A percentile compares a stretch with the other conserved stretches of the same genome.
These are phyloP conservation scores for Cheilosia vulpina DNA, from an alignment of 2,888 invertebrate species.

Conservation along the genomic window DNA sequence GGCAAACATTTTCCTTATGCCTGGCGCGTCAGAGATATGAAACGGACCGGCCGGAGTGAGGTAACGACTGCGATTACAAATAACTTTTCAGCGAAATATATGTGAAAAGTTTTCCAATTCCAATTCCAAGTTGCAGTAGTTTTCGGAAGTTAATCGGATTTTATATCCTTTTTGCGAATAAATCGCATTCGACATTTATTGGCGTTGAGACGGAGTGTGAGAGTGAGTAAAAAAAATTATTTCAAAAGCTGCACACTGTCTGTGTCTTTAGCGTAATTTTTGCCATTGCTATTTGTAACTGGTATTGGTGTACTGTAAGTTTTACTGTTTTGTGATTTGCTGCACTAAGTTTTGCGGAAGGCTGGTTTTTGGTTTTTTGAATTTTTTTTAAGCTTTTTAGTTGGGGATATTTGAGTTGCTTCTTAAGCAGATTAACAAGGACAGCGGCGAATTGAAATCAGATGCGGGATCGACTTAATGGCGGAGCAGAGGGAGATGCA, in stretches of 20 bases:
- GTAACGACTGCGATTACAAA: constrained; percentile 62
- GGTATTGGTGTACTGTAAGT: not conserved
- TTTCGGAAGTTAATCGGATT: constrained; percentile 74
- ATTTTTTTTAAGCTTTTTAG: too few species aligned
- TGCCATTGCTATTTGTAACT: not conserved
- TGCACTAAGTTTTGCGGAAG: too few species aligned
- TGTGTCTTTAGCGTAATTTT: not conserved
- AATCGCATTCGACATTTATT: constrained; percentile 73
- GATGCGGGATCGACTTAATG: too few species aligned
- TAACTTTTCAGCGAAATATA: constrained; percentile 73
- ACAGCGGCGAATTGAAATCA: too few species aligned
- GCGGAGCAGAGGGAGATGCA: too few species aligned
- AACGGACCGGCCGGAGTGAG: not conserved
- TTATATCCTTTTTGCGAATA: constrained; percentile 70
- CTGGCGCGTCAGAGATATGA: constrained; percentile 13
- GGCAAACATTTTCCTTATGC: constrained; percentile 27
- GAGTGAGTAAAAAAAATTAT: constrained; percentile 67
- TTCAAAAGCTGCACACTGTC: constrained; percentile 44
- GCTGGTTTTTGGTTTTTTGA: too few species aligned
- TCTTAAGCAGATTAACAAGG: too few species aligned
- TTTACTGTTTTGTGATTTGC: too few species aligned
- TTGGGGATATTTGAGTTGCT: too few species aligned
- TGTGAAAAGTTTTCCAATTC: constrained; percentile 76
- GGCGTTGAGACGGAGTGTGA: constrained; percentile 53
- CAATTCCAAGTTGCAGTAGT: constrained; percentile 73